These are phyloP conservation scores for Lucifuga dentata DNA, from an alignment of 2,113 vertebrate species.

Conservation along the genomic window DNA sequence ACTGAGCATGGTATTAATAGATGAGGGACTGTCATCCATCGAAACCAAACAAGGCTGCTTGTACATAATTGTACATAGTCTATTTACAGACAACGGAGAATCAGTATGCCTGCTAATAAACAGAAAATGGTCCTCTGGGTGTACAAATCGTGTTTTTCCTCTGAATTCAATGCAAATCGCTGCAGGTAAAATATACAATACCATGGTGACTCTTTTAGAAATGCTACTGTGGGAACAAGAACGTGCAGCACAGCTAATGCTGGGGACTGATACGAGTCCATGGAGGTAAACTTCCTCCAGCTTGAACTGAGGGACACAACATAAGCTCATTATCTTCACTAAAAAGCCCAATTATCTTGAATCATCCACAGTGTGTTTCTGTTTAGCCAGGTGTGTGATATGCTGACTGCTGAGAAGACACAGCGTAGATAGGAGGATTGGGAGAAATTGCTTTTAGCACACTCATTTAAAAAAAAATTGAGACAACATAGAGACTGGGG, in stretches of 20 bases:
- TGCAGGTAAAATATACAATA: constrained; percentile 4
- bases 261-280: constrained; percentile 21
- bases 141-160: not conserved
- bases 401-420: constrained; percentile 58
- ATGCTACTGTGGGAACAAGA: not conserved
- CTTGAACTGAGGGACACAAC: constrained; percentile 22
- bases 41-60: constrained; percentile 49
- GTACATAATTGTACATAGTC: constrained; percentile 23
- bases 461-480: constrained; percentile 29
- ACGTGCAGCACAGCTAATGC: constrained; percentile 14
- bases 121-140: not conserved
- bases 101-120: not conserved
- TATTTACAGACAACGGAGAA: constrained; percentile 30
- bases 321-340: constrained; percentile 58
- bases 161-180: not conserved
- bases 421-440: constrained; percentile 37
- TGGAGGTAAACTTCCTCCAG: constrained; percentile 23
- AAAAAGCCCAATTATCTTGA: constrained; percentile 77
- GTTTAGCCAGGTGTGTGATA: constrained; percentile 76
- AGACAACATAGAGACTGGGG: not conserved
- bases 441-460: constrained; percentile 37
- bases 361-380: constrained; percentile 63
- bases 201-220: not conserved
- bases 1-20: constrained; percentile 50
- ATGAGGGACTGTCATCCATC: constrained; percentile 46